Percentiles rank a stretch among this genome's conserved stretches.
These are phyloP conservation scores for Sinella curviseta DNA, from an alignment of 1,140 invertebrate species.

Conservation along the genomic window DNA sequence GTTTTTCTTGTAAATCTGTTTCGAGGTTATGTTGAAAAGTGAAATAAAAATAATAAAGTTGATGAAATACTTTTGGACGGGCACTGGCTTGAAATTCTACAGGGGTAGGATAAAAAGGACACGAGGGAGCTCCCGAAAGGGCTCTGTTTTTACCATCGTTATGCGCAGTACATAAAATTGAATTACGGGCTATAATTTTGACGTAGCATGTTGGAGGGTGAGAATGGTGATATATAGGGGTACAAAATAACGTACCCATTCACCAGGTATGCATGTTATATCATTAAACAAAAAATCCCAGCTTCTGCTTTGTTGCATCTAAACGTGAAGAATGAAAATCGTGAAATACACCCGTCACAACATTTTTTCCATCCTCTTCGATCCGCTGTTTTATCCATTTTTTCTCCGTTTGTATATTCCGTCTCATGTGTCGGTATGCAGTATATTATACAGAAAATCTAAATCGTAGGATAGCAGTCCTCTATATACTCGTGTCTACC, in stretches of 20 bases:
- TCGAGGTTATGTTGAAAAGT: no score
- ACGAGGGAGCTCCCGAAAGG: not conserved
- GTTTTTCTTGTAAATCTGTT: no score
- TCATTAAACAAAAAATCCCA: not conserved
- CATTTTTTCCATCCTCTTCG: conserved; percentile 30
- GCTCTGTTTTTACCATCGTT: not conserved
- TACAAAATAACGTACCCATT: not conserved
- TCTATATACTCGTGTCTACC: no score
- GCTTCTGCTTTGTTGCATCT: no score
- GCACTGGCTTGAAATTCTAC: not conserved
- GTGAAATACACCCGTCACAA: conserved; percentile 39
- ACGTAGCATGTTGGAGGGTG: not conserved
- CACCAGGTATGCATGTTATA: not conserved
- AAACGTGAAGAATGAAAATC: conserved; percentile 19
- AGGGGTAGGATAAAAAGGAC: not conserved
- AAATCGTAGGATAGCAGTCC: no score
- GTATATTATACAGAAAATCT: no score
- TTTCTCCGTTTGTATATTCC: no score
- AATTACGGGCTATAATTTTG: not conserved
- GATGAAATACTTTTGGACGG: no score
- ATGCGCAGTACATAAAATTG: conserved; percentile 5
- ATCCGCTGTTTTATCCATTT: not conserved
- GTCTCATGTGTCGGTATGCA: not conserved
- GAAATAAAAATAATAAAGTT: no score
- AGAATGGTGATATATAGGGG: conserved; percentile 9